Base-by-base conservation (phyloP, 1,140 invertebrate genomes). In the Episyrphus balteatus region DNA sequence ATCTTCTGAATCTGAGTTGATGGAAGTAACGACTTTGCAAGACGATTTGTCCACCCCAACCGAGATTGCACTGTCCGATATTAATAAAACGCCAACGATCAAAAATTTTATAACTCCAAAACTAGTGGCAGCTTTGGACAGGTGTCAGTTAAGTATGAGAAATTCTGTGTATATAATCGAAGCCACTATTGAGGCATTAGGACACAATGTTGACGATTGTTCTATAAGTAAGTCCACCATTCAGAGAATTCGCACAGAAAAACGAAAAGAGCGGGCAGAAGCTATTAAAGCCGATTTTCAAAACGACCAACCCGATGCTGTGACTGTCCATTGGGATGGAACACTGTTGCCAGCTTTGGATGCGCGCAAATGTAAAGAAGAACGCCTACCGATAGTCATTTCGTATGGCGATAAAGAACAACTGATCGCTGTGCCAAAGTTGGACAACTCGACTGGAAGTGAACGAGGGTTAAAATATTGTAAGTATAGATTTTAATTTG, bases 271-370 rank as follows among this genome's bases (percentile, higher is more conserved):
- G n/a, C 9, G n/a, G n/a, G 33, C 33, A 40, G 36, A 52, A 47
- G 33, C 45, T 11, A 46, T 51, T 45, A 50, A 44, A 52, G 14
- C 18, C 17, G 50, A 52, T 39, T 52, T 52, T 30, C 36, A 54
- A 44, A 52, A 44, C 14, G 34, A 54, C 34, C 36, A 39, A 40
- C 49, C 51, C 9, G 32, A 51, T 12, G 26, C 47, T n/a, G 49
- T 47, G 9, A 53, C 44, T 38, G 51, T 57, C 34, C 51, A 55
- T 45, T 59, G 53, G 50, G 54, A 57, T 48, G 48, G 53, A 41
- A 57, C 51, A 52, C 36, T 55, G 40, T 52, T 55, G 52, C 51
- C 49, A 50, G 41, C 44, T 48, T 46, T 37, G n/a, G n/a, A n/a
- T n/a, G n/a, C n/a, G n/a, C n/a, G n/a, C n/a, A n/a, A n/a, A n/a